phyloP scores from a whole-genome alignment of 2,113 vertebrate genomes.

The Amphiprion percula region DNA sequence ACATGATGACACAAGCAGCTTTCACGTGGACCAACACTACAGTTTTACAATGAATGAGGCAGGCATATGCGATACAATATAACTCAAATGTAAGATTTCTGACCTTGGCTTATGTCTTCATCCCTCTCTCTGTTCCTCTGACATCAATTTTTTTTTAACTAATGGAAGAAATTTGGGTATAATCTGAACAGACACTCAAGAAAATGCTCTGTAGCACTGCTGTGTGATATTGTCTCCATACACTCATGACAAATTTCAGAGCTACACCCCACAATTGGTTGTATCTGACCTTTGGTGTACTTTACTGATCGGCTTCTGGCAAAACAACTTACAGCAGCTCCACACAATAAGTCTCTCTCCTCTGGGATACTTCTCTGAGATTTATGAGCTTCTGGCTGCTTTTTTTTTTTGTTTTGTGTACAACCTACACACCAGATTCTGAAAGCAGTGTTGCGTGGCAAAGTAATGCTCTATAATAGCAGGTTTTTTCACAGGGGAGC shows the following conservation, averaged over 20 bases:
- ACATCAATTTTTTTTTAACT: not conserved
- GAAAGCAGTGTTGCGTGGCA: conserved; percentile 46
- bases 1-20: too few relatives aligned
- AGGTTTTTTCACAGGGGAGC: conserved; percentile 35
- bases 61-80: not conserved
- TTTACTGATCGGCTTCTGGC: conserved; percentile 68
- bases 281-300: conserved; percentile 62
- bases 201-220: not conserved
- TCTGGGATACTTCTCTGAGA: conserved; percentile 64
- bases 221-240: conserved; percentile 35
- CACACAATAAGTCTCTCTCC: conserved; percentile 66
- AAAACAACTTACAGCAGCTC: conserved; percentile 67
- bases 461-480: conserved; percentile 44
- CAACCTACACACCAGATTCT: conserved; percentile 54
- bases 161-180: not conserved
- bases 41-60: not conserved
- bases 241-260: conserved; percentile 53
- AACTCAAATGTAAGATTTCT: not conserved
- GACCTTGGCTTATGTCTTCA: not conserved
- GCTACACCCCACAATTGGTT: conserved; percentile 46
- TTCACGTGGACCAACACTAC: not conserved
- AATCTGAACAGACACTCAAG: conserved; percentile 8
- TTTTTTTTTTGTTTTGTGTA: conserved; percentile 52
- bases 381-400: conserved; percentile 63
- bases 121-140: not conserved